Base-by-base conservation (phyloP, 2,888 invertebrate genomes). In the Agrotis puta region DNA sequence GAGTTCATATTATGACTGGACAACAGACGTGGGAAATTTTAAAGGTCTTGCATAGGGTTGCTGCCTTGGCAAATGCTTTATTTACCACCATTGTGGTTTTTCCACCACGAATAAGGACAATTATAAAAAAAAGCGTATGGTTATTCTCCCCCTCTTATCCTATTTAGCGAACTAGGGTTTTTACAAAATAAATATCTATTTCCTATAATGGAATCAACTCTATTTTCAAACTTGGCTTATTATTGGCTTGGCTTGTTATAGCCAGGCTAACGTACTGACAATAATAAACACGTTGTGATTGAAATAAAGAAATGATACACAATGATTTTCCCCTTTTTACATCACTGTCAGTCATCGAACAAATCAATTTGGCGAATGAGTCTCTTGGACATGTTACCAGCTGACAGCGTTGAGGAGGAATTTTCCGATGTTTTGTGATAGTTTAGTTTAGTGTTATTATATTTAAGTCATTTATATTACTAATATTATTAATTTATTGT, bases 191-290 rank as follows among this genome's bases (percentile, higher is more conserved):
- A n/a, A 13, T 24, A 24, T 13, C 2, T 24, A n/a, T 11, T 24
- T 51, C 27, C 50, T 27, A 33, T 20, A 39, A 24, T 43, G 4
- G 5, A 18, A 14, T 11, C 4, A 18, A 27, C 5, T 16, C n/a
- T 47, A 27, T 61, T 70, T 70, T 6, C 2, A 61, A 71, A 48
- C 13, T 13, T 20, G 11, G 2, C 33, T 39, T n/a, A n/a, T n/a
- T n/a, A n/a, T n/a, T n/a, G n/a, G n/a, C n/a, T n/a, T n/a, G n/a
- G n/a, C n/a, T n/a, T n/a, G n/a, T n/a, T n/a, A n/a, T n/a, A n/a
- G n/a, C 33, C 9, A 33, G 33, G 33, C 1, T 33, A 9, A 33
- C 33, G 27, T 5, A 33, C 33, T 33, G 33, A 9, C 33, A 33
- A 33, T 33, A 33, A 5, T 27, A 27, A 5, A 33, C 9, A 47